A percentile compares a stretch with the other conserved stretches of the same genome.
These are phyloP conservation scores for Onychostruthus taczanowskii DNA, from an alignment of 2,113 vertebrate species.

Conservation along the genomic window DNA sequence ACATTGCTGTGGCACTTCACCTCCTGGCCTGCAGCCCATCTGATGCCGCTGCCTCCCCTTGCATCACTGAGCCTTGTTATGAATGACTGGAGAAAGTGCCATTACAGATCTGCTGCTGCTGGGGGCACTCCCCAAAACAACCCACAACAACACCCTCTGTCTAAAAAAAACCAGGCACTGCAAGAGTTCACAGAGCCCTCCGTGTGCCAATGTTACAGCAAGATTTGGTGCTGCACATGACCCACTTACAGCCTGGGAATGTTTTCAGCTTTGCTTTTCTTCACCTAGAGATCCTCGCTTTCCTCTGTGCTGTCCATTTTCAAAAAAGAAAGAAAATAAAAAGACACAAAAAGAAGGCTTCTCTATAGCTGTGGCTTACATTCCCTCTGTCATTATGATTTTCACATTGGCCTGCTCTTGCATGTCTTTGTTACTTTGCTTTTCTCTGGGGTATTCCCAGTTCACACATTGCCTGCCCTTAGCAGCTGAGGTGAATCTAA, in stretches of 20 bases:
- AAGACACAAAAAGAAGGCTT: neutral
- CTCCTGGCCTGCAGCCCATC: neutral
- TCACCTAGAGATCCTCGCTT: accelerated
- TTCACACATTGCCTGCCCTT: neutral
- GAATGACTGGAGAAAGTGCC: neutral
- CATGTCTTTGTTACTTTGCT: neutral
- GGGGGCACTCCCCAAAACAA: neutral
- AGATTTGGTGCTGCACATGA: neutral
- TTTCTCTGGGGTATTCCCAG: neutral
- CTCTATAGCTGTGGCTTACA: neutral
- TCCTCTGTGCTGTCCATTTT: neutral
- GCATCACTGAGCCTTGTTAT: neutral
- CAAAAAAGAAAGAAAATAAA: neutral
- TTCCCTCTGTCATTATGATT: neutral
- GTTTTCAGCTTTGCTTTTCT: neutral
- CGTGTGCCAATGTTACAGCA: neutral
- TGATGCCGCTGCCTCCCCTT: neutral
- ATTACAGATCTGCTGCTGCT: neutral
- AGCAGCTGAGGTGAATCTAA: neutral
- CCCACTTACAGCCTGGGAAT: neutral
- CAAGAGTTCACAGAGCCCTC: neutral
- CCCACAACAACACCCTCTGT: neutral
- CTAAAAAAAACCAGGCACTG: neutral
- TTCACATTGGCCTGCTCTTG: neutral
- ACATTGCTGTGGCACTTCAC: neutral